Evolutionary conservation across 2,113 vertebrate genomes (phyloP).

Genomic region (Oreochromis aureus): DNA sequence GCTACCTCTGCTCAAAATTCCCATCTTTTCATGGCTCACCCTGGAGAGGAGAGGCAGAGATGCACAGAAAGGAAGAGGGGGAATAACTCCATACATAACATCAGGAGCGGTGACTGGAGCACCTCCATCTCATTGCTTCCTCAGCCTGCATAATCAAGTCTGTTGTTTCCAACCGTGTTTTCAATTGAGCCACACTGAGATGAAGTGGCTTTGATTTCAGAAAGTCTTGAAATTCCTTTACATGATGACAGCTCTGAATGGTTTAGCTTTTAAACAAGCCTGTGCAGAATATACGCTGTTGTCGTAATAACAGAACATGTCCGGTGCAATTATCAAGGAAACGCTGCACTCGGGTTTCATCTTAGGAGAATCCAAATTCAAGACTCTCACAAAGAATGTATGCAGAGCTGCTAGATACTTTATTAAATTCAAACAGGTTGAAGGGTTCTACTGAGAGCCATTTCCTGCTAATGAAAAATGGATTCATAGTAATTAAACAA

Average conservation of each 20-base stretch:
- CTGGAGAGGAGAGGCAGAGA: constrained; percentile 1
- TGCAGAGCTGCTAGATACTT: background rate
- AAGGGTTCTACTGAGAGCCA: background rate
- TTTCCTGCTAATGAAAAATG: background rate
- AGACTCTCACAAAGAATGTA: background rate
- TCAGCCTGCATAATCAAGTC: constrained; percentile 36
- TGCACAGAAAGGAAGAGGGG: background rate
- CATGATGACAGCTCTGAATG: background rate
- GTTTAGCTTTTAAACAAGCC: background rate
- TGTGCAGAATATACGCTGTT: background rate
- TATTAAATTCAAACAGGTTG: background rate
- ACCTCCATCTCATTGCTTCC: constrained; percentile 24
- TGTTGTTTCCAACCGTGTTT: constrained; percentile 30
- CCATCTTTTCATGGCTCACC: constrained; percentile 40
- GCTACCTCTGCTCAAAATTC: constrained; percentile 57
- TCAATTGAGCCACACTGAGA: background rate
- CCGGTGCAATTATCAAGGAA: background rate
- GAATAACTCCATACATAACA: constrained; percentile 22
- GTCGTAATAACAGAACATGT: background rate
- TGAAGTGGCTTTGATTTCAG: constrained; percentile 28
- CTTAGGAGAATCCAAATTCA: background rate
- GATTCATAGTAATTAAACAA: background rate
- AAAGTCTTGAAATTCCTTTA: constrained; percentile 4
- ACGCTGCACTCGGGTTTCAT: background rate
- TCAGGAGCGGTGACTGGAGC: constrained; percentile 24